These are phyloP conservation scores for Chionis minor DNA, from an alignment of 2,113 vertebrate species.

Conservation along the genomic window DNA sequence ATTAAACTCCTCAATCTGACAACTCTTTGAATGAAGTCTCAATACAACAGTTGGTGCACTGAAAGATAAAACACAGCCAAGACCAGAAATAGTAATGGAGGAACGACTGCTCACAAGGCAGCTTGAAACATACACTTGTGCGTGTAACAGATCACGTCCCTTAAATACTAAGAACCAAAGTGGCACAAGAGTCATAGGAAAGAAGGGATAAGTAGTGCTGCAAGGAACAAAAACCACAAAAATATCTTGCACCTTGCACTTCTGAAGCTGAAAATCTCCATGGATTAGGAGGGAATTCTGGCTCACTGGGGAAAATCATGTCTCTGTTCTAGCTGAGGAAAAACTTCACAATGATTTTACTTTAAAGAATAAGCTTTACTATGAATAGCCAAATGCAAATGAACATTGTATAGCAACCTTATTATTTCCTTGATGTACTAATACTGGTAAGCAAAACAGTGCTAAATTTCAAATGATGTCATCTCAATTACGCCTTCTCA, in stretches of 20 bases:
- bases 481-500: not conserved
- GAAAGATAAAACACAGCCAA: not conserved
- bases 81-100: not conserved
- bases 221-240: not conserved
- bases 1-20: not conserved
- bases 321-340: not conserved
- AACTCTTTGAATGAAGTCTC: not conserved
- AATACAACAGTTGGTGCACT: not conserved
- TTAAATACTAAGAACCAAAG: not conserved
- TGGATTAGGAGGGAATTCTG: not conserved
- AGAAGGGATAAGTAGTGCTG: not conserved
- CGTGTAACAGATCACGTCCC: not conserved
- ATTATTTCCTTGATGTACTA: not conserved
- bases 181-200: not conserved
- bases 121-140: not conserved
- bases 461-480: not conserved
- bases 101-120: not conserved
- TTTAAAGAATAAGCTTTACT: not conserved
- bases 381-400: not conserved
- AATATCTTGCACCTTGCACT: not conserved
- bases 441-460: not conserved
- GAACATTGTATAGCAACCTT: not conserved
- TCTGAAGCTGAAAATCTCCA: not conserved
- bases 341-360: not conserved
- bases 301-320: not conserved